Conservation (phyloP, 53 echinoderm and acorn worm genomes). For the Echinarachnius parma region DNA sequence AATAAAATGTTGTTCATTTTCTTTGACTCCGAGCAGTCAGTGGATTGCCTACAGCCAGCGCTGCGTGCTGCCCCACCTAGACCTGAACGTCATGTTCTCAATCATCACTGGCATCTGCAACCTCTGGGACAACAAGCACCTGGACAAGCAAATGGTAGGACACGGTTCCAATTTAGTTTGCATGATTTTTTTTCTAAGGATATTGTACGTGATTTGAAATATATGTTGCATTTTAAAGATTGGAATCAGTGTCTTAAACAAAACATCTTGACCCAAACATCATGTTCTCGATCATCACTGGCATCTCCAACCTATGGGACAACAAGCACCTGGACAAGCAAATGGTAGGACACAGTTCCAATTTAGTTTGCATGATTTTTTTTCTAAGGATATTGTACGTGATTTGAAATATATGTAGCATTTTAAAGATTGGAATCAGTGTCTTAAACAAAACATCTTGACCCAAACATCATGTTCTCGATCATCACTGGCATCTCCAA, state of each 20-base stretch:
- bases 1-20: no score
- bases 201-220: no score
- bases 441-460: no score
- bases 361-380: no score
- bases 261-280: conserved; percentile 30
- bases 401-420: no score
- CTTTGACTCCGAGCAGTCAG: no score
- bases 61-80: conserved; percentile 60
- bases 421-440: no score
- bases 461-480: conserved; percentile 30
- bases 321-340: conserved; percentile 10
- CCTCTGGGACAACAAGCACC: conserved; percentile 25
- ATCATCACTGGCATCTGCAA: conserved; percentile 35
- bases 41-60: conserved; percentile 97
- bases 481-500: conserved; percentile 37
- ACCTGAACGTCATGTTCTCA: conserved; percentile 33
- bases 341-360: conserved; percentile 8
- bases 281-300: conserved; percentile 34
- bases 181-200: no score
- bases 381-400: no score
- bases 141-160: conserved; percentile 25
- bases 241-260: no score
- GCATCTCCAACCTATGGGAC: conserved; percentile 42
- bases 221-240: no score
- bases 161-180: no score